Conservation (phyloP, 2,797 vertebrate species). For the Mus minutoides region DNA sequence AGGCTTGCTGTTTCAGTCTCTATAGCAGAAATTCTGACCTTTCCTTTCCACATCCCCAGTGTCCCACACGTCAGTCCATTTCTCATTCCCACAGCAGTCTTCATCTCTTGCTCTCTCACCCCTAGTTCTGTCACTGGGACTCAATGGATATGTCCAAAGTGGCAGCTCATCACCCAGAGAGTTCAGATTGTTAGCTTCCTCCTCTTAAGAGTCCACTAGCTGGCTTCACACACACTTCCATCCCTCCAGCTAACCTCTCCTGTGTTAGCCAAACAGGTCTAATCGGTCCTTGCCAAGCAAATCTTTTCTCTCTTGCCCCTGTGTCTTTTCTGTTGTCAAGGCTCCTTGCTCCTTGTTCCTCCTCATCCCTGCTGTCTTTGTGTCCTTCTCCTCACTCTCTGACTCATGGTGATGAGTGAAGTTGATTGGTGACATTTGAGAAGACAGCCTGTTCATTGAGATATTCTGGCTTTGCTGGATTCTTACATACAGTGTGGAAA, state of each 20-base stretch:
- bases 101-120: not conserved
- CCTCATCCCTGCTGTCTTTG: not conserved
- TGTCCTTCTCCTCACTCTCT: not conserved
- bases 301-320: constrained; percentile 11
- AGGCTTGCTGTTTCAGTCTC: not conserved
- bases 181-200: not conserved
- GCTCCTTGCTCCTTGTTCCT: not conserved
- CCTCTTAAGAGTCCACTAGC: not conserved
- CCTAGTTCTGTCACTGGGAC: not conserved
- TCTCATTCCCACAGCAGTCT: not conserved
- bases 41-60: not conserved
- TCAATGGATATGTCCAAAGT: not conserved
- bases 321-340: not conserved
- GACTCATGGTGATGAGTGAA: not conserved
- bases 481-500: not conserved
- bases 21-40: not conserved
- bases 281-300: not conserved
- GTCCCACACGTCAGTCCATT: not conserved
- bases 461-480: constrained; percentile 44
- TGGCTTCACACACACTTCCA: not conserved
- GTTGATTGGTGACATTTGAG: not conserved
- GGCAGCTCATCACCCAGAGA: not conserved
- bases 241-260: not conserved
- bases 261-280: not conserved
- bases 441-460: not conserved